These are phyloP conservation scores for Harpagoxenus sublaevis DNA, from an alignment of 2,888 invertebrate species.

Conservation along the genomic window DNA sequence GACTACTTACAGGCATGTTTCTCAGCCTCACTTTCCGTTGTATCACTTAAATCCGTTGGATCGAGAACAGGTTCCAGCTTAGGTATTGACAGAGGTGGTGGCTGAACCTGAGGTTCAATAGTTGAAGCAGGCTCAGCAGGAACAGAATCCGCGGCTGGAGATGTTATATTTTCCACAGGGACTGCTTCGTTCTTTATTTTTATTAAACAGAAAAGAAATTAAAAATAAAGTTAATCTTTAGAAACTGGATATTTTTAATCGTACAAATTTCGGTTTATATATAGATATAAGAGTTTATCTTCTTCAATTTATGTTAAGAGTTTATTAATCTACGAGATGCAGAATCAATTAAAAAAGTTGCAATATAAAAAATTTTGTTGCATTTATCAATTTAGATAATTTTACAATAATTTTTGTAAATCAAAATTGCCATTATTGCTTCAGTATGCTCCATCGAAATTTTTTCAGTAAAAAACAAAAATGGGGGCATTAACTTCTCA, in stretches of 20 bases:
- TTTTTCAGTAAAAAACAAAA: neutral
- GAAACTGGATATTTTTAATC: neutral
- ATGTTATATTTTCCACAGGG: constrained; percentile 68
- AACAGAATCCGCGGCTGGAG: constrained; percentile 57
- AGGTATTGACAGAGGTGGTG: constrained; percentile 61
- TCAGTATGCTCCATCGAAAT: neutral
- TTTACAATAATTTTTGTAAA: constrained; percentile 3
- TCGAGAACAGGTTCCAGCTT: constrained; percentile 78
- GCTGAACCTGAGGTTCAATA: constrained; percentile 61
- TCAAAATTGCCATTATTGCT: neutral
- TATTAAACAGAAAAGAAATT: constrained; percentile 2
- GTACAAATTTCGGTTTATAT: neutral
- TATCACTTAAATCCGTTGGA: constrained; percentile 93
- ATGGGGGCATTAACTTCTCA: neutral
- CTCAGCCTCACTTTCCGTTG: constrained; percentile 93
- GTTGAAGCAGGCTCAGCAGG: constrained; percentile 39
- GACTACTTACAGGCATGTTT: constrained; percentile 86
- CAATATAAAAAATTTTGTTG: neutral
- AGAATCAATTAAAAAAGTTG: neutral
- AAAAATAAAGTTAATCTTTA: neutral
- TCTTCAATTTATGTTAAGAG: constrained; percentile 3
- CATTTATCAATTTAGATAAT: neutral
- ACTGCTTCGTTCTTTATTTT: constrained; percentile 64
- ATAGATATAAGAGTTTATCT: neutral
- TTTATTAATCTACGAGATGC: neutral